These are phyloP conservation scores for Agrypnus murinus DNA, from an alignment of 2,888 invertebrate genomes.

Conservation along the genomic window DNA sequence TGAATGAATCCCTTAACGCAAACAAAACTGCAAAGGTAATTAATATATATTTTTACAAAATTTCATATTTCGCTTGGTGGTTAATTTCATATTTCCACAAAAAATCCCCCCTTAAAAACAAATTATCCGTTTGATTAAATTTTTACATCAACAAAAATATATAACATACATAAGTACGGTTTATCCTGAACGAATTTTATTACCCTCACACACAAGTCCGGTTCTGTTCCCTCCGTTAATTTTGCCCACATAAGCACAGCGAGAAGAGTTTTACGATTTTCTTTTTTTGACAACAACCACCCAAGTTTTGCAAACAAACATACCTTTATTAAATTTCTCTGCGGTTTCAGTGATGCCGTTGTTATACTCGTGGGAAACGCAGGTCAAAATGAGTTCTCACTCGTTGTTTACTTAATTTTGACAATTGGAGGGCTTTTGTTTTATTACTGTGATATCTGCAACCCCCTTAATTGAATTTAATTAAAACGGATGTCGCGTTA, in stretches of 20 bases:
- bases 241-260: constrained; percentile 29
- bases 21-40: constrained; percentile 11
- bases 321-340: constrained; percentile 56
- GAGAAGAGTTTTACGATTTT: constrained; percentile 41
- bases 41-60: neutral
- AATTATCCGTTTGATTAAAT: too few relatives aligned
- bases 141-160: too few relatives aligned
- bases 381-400: constrained; percentile 56
- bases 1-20: constrained; percentile 8
- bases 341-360: constrained; percentile 53
- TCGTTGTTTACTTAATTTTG: constrained; percentile 60
- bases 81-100: neutral
- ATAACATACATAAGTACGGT: too few relatives aligned
- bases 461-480: constrained; percentile 44
- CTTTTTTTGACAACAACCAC: constrained; percentile 41
- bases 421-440: constrained; percentile 56
- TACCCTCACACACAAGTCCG: constrained; percentile 7
- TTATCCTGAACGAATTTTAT: neutral
- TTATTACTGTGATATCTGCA: constrained; percentile 52
- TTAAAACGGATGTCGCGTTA: constrained; percentile 42
- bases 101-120: neutral
- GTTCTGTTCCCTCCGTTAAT: constrained; percentile 22
- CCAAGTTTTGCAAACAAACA: constrained; percentile 53
- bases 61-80: neutral
- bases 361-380: constrained; percentile 56